Percentiles rank a stretch among this genome's conserved stretches.
These are phyloP conservation scores for Adelges cooleyi DNA, from an alignment of 1,140 invertebrate species.

Conservation along the genomic window DNA sequence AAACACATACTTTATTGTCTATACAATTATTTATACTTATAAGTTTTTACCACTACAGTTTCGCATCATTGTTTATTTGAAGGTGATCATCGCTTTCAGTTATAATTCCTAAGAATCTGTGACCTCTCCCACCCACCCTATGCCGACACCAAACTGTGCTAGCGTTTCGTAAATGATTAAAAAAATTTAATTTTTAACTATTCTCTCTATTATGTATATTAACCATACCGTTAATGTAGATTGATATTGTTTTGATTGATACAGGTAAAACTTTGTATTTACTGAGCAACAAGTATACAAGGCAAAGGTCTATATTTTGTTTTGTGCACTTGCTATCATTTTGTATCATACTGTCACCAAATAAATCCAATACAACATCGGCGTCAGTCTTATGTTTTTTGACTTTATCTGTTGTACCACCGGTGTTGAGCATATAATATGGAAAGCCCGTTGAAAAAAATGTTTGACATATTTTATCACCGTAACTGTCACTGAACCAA, in stretches of 20 bases:
- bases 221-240: conserved; percentile 9
- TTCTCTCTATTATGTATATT: no score
- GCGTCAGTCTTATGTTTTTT: conserved; percentile 16
- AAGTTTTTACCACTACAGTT: no score
- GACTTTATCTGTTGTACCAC: background rate
- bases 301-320: conserved; percentile 16
- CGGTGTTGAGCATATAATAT: background rate
- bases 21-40: no score
- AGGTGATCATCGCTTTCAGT: no score
- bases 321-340: background rate
- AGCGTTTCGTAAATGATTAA: no score
- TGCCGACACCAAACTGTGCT: no score
- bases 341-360: conserved; percentile 4
- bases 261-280: conserved; percentile 7
- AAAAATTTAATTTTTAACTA: no score
- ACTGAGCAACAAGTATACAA: conserved; percentile 10
- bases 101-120: no score
- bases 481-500: conserved; percentile 3
- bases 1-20: no score
- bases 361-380: conserved; percentile 22
- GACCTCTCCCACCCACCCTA: no score
- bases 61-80: no score
- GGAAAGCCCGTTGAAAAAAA: conserved; percentile 11
- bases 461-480: conserved; percentile 8
- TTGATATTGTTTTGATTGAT: conserved; percentile 1